Conservation (phyloP, 1,140 invertebrate genomes). For the Melanaphis sacchari region DNA sequence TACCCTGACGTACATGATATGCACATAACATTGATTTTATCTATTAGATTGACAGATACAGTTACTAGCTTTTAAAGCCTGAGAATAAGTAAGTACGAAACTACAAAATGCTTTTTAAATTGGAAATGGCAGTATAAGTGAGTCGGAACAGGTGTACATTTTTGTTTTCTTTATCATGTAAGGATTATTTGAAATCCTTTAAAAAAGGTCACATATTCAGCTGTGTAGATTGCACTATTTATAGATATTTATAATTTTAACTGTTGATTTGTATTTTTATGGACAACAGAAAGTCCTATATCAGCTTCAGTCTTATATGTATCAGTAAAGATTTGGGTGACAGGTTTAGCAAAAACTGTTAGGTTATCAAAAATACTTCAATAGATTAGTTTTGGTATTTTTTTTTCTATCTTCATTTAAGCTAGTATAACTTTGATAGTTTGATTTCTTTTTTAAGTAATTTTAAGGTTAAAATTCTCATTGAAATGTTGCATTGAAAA, state of each 20-base stretch:
- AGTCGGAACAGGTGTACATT: neutral
- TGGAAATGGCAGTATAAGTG: too few relatives aligned
- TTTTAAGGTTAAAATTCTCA: neutral
- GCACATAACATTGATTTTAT: neutral
- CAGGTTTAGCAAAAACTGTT: neutral
- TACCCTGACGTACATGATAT: neutral
- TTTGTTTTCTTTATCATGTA: neutral
- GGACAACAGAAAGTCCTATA: neutral
- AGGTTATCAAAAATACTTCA: neutral
- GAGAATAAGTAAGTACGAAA: neutral
- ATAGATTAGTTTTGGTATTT: too few relatives aligned
- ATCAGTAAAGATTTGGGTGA: neutral
- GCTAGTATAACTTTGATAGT: neutral
- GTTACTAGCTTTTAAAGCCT: neutral
- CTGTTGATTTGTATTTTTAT: neutral
- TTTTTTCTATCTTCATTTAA: neutral
- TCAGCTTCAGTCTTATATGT: neutral
- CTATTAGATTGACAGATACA: neutral
- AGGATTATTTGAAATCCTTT: neutral
- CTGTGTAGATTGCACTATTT: too few relatives aligned
- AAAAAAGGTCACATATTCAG: neutral
- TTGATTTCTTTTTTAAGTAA: neutral
- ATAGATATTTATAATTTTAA: neutral
- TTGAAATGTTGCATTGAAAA: neutral
- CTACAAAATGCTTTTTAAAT: too few relatives aligned